A percentile compares a stretch with the other conserved stretches of the same genome.
These are phyloP conservation scores for Mesocentrotus franciscanus DNA, from an alignment of 53 echinoderm and acorn worm species.

Conservation along the genomic window DNA sequence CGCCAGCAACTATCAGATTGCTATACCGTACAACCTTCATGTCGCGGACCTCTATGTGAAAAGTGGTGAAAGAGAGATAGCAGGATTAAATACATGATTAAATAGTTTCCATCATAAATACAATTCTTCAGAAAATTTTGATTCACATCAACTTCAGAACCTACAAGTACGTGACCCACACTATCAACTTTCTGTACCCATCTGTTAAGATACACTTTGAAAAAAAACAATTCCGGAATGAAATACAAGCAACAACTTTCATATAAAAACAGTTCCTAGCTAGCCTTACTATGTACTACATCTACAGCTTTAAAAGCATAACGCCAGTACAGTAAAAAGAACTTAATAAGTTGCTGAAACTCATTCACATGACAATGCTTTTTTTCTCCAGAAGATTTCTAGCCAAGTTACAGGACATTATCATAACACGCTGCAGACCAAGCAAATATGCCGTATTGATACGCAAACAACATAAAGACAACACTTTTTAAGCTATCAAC, in stretches of 20 bases:
- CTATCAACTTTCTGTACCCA: background rate
- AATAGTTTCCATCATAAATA: slow-evolving; percentile 15
- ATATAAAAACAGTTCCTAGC: slow-evolving; percentile 28
- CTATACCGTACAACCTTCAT: slow-evolving; percentile 9
- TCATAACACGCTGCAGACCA: slow-evolving; percentile 27
- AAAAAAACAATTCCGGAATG: background rate
- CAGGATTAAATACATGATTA: slow-evolving; percentile 32
- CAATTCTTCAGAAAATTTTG: background rate
- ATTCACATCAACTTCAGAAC: background rate
- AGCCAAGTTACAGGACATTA: background rate
- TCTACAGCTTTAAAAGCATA: slow-evolving; percentile 13
- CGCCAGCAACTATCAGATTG: slow-evolving; percentile 20
- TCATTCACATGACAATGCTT: background rate
- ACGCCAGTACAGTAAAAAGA: background rate
- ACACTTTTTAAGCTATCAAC: slow-evolving; percentile 28
- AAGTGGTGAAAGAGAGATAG: background rate
- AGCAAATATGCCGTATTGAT: slow-evolving; percentile 2
- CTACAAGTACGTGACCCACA: background rate
- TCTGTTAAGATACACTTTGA: background rate
- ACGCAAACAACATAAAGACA: slow-evolving; percentile 47
- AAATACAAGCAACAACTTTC: slow-evolving; percentile 24
- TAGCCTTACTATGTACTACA: background rate
- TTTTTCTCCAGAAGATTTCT: slow-evolving; percentile 6
- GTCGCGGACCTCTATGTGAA: background rate
- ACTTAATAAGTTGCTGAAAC: background rate